Evolutionary conservation across 2,113 vertebrate species (phyloP).

Genomic region (Oreocharis arfaki): DNA sequence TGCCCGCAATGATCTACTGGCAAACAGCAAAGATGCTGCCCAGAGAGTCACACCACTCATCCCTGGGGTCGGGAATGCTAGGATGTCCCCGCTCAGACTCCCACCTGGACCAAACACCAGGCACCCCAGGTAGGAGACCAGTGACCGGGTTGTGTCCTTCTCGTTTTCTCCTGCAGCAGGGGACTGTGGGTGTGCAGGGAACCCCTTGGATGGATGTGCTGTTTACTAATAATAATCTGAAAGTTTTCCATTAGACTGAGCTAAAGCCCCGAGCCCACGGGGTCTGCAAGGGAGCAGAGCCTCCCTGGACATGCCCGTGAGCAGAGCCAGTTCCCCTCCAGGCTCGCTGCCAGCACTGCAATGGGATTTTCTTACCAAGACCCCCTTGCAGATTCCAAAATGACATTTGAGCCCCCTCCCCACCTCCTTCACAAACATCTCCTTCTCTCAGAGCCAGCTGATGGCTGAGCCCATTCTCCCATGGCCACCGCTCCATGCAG

Average conservation of each 20-base stretch:
- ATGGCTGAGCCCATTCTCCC: neutral
- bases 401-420: neutral
- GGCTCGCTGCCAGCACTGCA: neutral
- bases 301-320: neutral
- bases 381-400: neutral
- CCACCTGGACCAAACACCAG: neutral
- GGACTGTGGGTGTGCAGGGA: neutral
- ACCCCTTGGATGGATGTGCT: neutral
- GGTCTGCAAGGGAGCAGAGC: neutral
- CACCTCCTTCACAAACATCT: neutral
- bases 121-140: accelerated
- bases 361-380: neutral
- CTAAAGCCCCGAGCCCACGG: accelerated
- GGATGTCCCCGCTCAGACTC: neutral
- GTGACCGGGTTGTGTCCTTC: neutral
- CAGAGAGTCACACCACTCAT: neutral
- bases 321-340: neutral
- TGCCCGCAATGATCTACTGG: neutral
- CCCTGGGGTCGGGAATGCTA: neutral
- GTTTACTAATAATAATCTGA: neutral
- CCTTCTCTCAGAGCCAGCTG: neutral
- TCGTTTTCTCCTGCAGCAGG: neutral
- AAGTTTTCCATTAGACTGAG: slow-evolving; percentile 12
- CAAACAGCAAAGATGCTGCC: neutral
- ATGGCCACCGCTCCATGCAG: accelerated